Base-by-base conservation (phyloP, 2,797 vertebrate species). In the Pagetopsis macropterus region DNA sequence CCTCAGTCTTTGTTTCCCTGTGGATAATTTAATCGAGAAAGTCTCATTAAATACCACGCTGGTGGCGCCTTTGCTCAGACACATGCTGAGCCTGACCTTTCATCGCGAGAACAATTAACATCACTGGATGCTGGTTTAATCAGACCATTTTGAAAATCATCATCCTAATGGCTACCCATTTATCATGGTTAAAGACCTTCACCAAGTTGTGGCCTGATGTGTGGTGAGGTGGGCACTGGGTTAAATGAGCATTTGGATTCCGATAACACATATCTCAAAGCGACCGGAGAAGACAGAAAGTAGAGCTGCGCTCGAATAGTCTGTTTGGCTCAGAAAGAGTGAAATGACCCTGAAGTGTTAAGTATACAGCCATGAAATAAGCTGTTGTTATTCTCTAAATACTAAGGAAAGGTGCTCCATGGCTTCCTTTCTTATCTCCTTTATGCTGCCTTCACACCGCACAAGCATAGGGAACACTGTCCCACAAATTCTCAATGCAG, bases 11-110 rank as follows among this genome's bases (percentile, higher is more conserved):
- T 84, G 80, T 85, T 88, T 81, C 72, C 76, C 68, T 41, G 73
- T 14, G 72, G 82, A 81, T 91, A 73, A 92, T 90, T 91, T 62
- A 85, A 92, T 88, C 66, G 71, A 75, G 74, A 87, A 88, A 84
- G 76, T 89, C 78, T 84, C 76, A 87, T 88, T 91, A 86, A 88
- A 87, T 70, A 45, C 31, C 60, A 48, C 61, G 59, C 83, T 71
- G 44, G 59, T 75, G 65, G 78, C 19, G 73, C 52, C 71, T 12
- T 41, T 48, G 63, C 55, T 60, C 70, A 78, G 72, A 79, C 76
- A 81, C 88, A 84, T 58, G 85, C 84, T 52, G 70, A 71, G 78
- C 54, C 64, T 87, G 85, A 92, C 88, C 86, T 91, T 92, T 91
- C 73, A 86, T 89, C 81, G 85, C 74, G 58, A 72, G 82, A 76